phyloP scores from a whole-genome alignment of 2,888 invertebrate genomes.

The Eupithecia centaureata region DNA sequence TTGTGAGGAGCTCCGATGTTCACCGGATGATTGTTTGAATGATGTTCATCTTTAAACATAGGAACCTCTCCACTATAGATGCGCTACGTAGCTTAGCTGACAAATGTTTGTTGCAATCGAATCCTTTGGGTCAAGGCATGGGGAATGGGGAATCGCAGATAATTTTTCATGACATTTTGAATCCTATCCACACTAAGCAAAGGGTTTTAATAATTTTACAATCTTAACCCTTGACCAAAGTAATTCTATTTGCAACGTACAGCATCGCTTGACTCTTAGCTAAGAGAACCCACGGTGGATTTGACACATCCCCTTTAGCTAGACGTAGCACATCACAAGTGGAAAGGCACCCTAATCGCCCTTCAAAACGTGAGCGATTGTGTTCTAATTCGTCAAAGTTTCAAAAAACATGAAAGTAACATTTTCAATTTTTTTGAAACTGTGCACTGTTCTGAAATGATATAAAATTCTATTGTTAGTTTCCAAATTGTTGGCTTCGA shows the following conservation, averaged over 20 bases:
- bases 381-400: background rate
- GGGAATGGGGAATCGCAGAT: background rate
- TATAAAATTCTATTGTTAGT: constrained; percentile 25
- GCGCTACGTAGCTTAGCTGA: background rate
- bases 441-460: constrained; percentile 5
- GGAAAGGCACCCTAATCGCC: background rate
- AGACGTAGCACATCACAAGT: background rate
- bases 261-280: background rate
- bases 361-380: background rate
- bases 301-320: background rate
- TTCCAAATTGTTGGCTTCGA: constrained; percentile 51
- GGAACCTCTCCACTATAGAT: background rate
- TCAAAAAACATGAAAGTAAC: background rate
- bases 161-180: background rate
- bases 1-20: background rate
- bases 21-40: background rate
- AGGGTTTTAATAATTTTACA: no score
- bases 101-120: background rate
- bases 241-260: background rate
- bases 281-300: background rate
- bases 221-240: no score
- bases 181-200: background rate
- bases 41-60: background rate
- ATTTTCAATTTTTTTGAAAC: no score
- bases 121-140: background rate